Evolutionary conservation across 2,113 vertebrate species (phyloP).

Genomic region (Redunca redunca): DNA sequence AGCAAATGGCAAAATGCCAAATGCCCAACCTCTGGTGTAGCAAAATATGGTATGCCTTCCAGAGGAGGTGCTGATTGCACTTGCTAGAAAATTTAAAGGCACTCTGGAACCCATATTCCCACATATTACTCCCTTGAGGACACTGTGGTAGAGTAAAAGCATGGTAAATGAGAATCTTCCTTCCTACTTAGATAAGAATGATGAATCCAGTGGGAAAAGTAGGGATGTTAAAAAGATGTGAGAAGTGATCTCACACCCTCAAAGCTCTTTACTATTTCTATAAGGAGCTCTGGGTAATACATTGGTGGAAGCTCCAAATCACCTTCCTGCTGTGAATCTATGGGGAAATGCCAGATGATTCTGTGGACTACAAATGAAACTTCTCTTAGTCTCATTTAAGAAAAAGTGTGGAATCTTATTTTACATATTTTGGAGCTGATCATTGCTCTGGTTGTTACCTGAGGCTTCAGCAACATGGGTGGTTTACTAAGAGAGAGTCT

Average conservation of each 20-base stretch:
- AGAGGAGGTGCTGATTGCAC: neutral
- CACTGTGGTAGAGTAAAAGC: slow-evolving; percentile 48
- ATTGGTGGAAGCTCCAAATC: neutral
- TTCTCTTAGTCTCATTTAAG: neutral
- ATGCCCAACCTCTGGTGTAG: neutral
- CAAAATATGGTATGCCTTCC: neutral
- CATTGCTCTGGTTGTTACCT: neutral
- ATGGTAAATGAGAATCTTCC: slow-evolving; percentile 44
- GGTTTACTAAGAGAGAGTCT: slow-evolving; percentile 23
- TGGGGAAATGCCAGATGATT: neutral
- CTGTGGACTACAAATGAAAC: neutral
- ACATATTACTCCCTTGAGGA: slow-evolving; percentile 15
- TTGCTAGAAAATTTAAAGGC: slow-evolving; percentile 53
- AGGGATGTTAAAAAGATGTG: slow-evolving; percentile 21
- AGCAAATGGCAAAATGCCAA: slow-evolving; percentile 15
- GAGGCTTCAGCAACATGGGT: neutral
- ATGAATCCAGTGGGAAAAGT: slow-evolving; percentile 49
- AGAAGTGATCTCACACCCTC: slow-evolving; percentile 55
- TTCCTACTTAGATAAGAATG: slow-evolving; percentile 39
- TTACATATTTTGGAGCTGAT: neutral
- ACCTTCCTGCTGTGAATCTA: slow-evolving; percentile 7
- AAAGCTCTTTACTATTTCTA: neutral
- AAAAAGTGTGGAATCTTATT: slow-evolving; percentile 10
- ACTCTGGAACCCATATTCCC: slow-evolving; percentile 9
- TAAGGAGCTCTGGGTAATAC: neutral